Conservation (phyloP, 2,888 invertebrate species). For the Phyllotreta cruciferae region DNA sequence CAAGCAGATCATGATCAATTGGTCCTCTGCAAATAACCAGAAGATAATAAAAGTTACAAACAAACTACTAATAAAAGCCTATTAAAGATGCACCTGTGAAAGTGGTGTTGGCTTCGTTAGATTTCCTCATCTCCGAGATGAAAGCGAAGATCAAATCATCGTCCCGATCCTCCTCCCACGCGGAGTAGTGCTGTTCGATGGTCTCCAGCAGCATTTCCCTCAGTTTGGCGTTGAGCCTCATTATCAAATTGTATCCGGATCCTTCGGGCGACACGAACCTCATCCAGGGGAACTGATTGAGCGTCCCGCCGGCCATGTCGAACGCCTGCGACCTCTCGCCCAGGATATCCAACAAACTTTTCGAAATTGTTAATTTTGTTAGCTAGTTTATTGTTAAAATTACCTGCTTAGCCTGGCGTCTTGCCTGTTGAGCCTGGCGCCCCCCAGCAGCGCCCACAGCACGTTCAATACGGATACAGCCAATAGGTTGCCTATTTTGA, state of each 20-base stretch:
- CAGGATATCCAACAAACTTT: constrained; percentile 61
- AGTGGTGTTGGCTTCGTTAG: constrained; percentile 49
- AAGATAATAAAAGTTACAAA: constrained; percentile 27
- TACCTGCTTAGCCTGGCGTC: constrained; percentile 56
- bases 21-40: constrained; percentile 62
- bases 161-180: constrained; percentile 59
- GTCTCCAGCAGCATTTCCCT: constrained; percentile 64
- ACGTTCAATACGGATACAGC: constrained; percentile 70
- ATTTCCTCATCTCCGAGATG: constrained; percentile 66
- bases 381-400: background rate
- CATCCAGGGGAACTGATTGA: constrained; percentile 69
- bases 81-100: constrained; percentile 59
- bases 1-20: constrained; percentile 69
- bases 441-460: constrained; percentile 68
- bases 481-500: constrained; percentile 56
- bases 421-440: constrained; percentile 58
- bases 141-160: constrained; percentile 71
- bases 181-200: constrained; percentile 65
- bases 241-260: constrained; percentile 68
- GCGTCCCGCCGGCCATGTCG: constrained; percentile 57
- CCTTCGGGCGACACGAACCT: constrained; percentile 67
- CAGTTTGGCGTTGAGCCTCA: constrained; percentile 65
- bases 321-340: constrained; percentile 63
- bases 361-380: constrained; percentile 47
- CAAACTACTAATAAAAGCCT: no score